These are phyloP conservation scores for Megalurothrips usitatus DNA, from an alignment of 2,888 invertebrate genomes.

Conservation along the genomic window DNA sequence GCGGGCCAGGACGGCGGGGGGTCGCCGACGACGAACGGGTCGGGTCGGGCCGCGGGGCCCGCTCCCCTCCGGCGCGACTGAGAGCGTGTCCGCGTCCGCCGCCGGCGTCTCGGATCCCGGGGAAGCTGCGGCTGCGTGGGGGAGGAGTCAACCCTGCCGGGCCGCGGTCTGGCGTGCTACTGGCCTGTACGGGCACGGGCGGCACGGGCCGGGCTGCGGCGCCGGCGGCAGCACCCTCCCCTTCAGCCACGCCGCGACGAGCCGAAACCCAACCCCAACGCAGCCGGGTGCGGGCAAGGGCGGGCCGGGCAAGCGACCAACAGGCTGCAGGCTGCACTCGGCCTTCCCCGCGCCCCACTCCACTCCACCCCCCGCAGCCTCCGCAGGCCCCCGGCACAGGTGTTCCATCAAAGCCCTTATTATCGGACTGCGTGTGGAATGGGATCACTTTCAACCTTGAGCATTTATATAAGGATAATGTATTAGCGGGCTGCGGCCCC, in stretches of 20 bases:
- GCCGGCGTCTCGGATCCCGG: neutral
- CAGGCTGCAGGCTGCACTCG: conserved; percentile 19
- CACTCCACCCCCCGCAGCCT: neutral
- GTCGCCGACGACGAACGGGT: neutral
- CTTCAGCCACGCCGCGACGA: neutral
- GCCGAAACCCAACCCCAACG: neutral
- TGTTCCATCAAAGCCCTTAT: too few relatives aligned
- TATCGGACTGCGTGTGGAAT: too few relatives aligned
- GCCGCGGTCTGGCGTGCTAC: neutral
- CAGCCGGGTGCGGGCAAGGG: neutral
- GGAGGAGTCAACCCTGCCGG: neutral
- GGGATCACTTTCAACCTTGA: too few relatives aligned
- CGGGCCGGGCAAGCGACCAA: neutral
- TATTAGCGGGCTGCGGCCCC: too few relatives aligned
- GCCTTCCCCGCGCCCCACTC: conserved; percentile 25
- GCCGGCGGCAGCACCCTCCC: neutral
- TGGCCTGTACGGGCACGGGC: neutral
- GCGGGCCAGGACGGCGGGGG: too few relatives aligned
- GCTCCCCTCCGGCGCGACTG: neutral
- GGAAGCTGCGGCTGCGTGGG: neutral
- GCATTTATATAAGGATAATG: too few relatives aligned
- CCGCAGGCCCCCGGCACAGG: too few relatives aligned
- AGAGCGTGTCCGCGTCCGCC: neutral
- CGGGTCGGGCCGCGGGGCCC: neutral
- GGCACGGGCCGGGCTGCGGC: neutral